Conservation (phyloP, 2,888 invertebrate genomes). For the Erebia palarica region DNA sequence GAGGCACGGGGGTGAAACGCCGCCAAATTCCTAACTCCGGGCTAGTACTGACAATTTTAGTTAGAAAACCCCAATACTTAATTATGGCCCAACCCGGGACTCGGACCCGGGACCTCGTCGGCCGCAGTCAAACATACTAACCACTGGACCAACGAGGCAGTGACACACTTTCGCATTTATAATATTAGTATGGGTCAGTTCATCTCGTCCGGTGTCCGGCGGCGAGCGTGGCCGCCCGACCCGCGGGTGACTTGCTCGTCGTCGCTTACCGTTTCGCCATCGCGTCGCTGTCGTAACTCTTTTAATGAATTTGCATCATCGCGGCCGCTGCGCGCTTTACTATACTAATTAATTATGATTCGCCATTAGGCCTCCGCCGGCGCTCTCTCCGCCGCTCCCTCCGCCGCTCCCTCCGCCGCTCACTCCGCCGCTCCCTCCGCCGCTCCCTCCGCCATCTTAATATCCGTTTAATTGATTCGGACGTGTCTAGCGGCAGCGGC, state of each 20-base stretch:
- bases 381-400: background rate
- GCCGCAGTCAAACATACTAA: too few species aligned
- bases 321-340: conserved; percentile 15
- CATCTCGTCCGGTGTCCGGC: background rate
- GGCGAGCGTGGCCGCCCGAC: background rate
- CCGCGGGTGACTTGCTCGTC: conserved; percentile 17
- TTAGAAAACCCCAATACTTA: too few species aligned
- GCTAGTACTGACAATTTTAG: too few species aligned
- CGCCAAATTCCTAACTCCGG: too few species aligned
- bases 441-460: conserved; percentile 1
- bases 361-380: conserved; percentile 6
- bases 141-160: too few species aligned
- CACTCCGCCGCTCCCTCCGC: background rate
- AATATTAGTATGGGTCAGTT: too few species aligned
- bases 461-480: conserved; percentile 15
- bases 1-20: too few species aligned
- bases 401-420: background rate
- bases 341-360: conserved; percentile 18
- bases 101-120: too few species aligned
- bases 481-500: background rate
- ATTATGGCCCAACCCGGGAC: too few species aligned
- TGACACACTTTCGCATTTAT: too few species aligned
- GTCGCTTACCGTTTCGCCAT: conserved; percentile 14
- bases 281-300: conserved; percentile 19
- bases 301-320: conserved; percentile 35